Evolutionary conservation across 2,797 vertebrate genomes (phyloP), one percentile per base, ranked within the genome.

Genomic region (Bradypodion pumilum): DNA sequence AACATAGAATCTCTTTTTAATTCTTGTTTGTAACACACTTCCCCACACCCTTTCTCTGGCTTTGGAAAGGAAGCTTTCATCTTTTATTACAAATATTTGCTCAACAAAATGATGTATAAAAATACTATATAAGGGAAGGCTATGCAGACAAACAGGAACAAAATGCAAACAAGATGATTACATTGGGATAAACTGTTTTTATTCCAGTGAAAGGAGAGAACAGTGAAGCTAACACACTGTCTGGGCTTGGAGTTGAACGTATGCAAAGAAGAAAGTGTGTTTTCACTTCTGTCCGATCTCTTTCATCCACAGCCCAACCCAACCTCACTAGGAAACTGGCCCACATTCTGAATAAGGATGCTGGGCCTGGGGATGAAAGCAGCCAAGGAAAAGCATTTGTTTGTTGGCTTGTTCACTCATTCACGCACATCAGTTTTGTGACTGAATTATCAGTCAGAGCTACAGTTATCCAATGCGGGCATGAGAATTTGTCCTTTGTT

Each of bases 151-250:
- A n/a, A 10, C 6, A 44, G 52, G 37, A 27, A 9, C 49, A 5
- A 72, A 70, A 78, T 6, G 60, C 37, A 77, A 62, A 42, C 56
- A 40, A 46, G 68, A 81, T 42, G 52, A 81, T 44, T n/a, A 21
- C 52, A 40, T 40, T 42, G 37, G 63, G 32, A 52, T 68, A 69
- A 66, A 68, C 32, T 29, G 35, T 60, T 72, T 44, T 56, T 37
- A 40, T 81, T 37, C 70, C 69, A 70, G 35, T 23, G 79, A 80
- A 80, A 70, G 66, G 52, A 42, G 68, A 81, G 42, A 60, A 35
- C 49, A 59, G 25, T n/a, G 68, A 70, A 42, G 52, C 49, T 16
- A 21, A 29, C 37, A 27, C 66, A 13, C 4, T 40, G 79, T 27
- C 49, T 29, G 52, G 15, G 35, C 49, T 44, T n/a, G n/a, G 68